Conservation (phyloP, 2,888 invertebrate species). For the Eretmocerus hayati region DNA sequence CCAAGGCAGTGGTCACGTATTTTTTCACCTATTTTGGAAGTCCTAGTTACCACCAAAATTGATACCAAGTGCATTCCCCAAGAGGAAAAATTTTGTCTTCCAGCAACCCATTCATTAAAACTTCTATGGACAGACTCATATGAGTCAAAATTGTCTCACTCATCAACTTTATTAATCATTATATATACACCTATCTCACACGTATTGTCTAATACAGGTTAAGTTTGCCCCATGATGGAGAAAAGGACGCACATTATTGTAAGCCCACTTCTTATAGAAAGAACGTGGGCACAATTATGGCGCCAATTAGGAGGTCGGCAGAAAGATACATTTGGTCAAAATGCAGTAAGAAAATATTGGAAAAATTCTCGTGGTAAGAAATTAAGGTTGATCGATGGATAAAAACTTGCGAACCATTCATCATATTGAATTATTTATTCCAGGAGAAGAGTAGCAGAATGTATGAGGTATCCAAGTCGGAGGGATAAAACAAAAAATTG, state of each 20-base stretch:
- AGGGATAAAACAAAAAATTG: too few relatives aligned
- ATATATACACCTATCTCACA: not conserved
- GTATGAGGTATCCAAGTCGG: not conserved
- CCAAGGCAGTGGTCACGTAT: too few relatives aligned
- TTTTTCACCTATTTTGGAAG: too few relatives aligned
- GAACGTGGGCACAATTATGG: constrained; percentile 1
- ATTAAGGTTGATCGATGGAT: not conserved
- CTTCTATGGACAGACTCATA: too few relatives aligned
- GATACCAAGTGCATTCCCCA: too few relatives aligned
- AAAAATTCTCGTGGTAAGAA: constrained; percentile 7
- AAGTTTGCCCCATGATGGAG: constrained; percentile 5
- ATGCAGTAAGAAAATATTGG: constrained; percentile 4
- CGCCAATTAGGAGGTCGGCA: not conserved
- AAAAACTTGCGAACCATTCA: not conserved
- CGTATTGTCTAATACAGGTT: constrained; percentile 2
- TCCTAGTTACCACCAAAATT: too few relatives aligned
- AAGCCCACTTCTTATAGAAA: not conserved
- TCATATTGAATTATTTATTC: not conserved
- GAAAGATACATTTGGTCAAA: constrained; percentile 6
- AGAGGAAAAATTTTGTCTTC: too few relatives aligned
- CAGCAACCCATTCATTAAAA: too few relatives aligned
- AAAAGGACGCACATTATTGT: not conserved
- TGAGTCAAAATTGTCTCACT: too few relatives aligned
- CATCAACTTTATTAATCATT: too few relatives aligned
- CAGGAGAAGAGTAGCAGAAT: constrained; percentile 8